These are phyloP conservation scores for Brachypalpus laphriformis DNA, from an alignment of 2,888 invertebrate genomes.

Conservation along the genomic window DNA sequence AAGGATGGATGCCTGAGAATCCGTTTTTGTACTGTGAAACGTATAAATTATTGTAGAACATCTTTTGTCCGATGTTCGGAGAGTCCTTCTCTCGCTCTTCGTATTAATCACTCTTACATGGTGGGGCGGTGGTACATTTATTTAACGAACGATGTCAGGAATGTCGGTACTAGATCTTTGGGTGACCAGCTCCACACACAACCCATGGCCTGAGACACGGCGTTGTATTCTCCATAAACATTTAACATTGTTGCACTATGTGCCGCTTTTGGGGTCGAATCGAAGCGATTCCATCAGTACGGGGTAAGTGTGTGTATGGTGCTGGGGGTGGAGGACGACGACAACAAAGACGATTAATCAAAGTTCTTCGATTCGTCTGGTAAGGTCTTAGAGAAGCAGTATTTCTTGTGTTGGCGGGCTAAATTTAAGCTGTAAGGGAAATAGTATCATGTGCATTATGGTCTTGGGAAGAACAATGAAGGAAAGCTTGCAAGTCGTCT, in stretches of 20 bases:
- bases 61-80: constrained; percentile 51
- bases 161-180: constrained; percentile 30
- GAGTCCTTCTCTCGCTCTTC: constrained; percentile 16
- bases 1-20: constrained; percentile 50
- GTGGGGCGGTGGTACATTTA: constrained; percentile 32
- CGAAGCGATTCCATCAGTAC: constrained; percentile 13
- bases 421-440: background rate
- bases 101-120: constrained; percentile 62
- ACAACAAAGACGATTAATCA: constrained; percentile 40
- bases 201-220: background rate
- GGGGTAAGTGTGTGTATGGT: background rate
- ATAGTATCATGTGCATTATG: constrained; percentile 45
- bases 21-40: constrained; percentile 45
- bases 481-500: background rate
- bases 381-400: constrained; percentile 18
- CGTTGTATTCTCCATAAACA: constrained; percentile 25
- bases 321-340: background rate
- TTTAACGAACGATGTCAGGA: constrained; percentile 36
- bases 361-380: constrained; percentile 49
- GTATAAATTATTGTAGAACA: constrained; percentile 67
- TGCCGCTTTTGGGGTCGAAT: constrained; percentile 2
- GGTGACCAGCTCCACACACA: constrained; percentile 25
- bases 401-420: background rate
- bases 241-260: constrained; percentile 32
- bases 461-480: background rate